Evolutionary conservation across 2,113 vertebrate genomes (phyloP).

Genomic region (Podarcis cretensis): DNA sequence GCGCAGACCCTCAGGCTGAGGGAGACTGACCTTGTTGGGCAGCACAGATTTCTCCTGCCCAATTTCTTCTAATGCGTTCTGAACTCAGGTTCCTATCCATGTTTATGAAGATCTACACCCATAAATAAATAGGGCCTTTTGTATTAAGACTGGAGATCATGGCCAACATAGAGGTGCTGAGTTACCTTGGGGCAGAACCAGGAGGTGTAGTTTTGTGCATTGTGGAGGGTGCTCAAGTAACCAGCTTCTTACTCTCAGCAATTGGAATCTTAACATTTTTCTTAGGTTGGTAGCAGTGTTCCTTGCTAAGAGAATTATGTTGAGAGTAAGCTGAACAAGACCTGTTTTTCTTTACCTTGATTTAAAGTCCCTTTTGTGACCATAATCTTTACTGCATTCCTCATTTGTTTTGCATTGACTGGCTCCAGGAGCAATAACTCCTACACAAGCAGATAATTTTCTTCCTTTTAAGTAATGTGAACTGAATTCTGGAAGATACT

Average conservation of each 20-base stretch:
- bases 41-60: background rate
- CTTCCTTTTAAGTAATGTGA: conserved; percentile 28
- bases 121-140: background rate
- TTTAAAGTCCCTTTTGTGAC: background rate
- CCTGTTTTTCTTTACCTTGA: background rate
- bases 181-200: background rate
- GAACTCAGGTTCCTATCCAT: background rate
- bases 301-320: conserved; percentile 13
- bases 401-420: background rate
- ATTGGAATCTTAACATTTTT: background rate
- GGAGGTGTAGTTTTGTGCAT: background rate
- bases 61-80: background rate
- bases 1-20: background rate
- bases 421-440: conserved; percentile 1
- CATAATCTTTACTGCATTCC: background rate
- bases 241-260: background rate
- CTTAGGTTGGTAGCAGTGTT: conserved; percentile 13
- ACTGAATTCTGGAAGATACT: conserved; percentile 52
- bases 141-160: background rate
- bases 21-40: background rate
- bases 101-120: background rate
- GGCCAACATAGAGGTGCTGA: no score
- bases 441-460: conserved; percentile 31
- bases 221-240: background rate
- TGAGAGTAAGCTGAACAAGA: conserved; percentile 30